Evolutionary conservation across 2,797 vertebrate genomes (phyloP).

Genomic region (Acanthurus tractus): DNA sequence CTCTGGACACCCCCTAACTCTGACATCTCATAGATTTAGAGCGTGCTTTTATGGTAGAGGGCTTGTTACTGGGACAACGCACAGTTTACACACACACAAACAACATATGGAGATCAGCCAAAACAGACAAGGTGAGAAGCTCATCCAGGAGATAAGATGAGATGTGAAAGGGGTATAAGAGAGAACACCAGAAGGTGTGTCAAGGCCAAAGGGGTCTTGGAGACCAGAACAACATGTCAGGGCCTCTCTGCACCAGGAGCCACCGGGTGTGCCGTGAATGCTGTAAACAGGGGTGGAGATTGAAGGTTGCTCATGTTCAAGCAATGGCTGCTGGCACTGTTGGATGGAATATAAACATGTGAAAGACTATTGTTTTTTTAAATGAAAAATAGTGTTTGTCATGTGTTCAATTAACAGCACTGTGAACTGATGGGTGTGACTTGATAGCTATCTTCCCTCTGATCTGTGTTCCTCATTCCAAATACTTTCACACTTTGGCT

Average conservation of each 20-base stretch:
- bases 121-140: conserved; percentile 54
- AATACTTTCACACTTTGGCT: not conserved
- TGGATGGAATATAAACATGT: not conserved
- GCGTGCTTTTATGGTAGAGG: conserved; percentile 65
- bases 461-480: not conserved
- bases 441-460: not conserved
- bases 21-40: conserved; percentile 69
- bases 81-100: conserved; percentile 61
- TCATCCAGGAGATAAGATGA: conserved; percentile 34
- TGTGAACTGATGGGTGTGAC: not conserved
- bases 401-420: not conserved
- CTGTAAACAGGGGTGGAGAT: not conserved
- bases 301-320: not conserved
- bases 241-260: not conserved
- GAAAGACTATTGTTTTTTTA: not conserved
- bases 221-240: conserved; percentile 32
- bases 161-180: conserved; percentile 28
- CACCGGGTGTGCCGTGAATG: conserved; percentile 5
- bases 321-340: not conserved
- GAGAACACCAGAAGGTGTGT: conserved; percentile 27
- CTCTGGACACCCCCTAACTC: conserved; percentile 41
- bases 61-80: conserved; percentile 69
- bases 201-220: conserved; percentile 40
- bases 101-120: conserved; percentile 21
- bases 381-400: not conserved